A percentile compares a stretch with the other conserved stretches of the same genome.
These are phyloP conservation scores for Cephalotes varians DNA, from an alignment of 2,888 invertebrate genomes.

Conservation along the genomic window DNA sequence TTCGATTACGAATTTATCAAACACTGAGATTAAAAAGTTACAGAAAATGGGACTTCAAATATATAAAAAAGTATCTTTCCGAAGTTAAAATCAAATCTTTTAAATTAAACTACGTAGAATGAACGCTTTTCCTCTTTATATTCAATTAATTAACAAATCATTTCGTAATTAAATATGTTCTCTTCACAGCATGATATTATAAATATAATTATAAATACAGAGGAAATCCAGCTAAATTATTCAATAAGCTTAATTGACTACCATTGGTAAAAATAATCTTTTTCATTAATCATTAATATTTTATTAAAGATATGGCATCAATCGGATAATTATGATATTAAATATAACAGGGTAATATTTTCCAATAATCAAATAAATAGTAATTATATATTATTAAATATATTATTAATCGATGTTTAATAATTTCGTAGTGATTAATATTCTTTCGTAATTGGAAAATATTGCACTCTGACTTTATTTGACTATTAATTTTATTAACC, in stretches of 20 bases:
- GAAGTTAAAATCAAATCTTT: not conserved
- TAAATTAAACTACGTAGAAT: not conserved
- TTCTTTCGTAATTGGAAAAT: not conserved
- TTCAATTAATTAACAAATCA: conserved; percentile 7
- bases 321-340: not conserved
- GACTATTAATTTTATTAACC: not conserved
- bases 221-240: conserved; percentile 4
- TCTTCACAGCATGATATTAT: not conserved
- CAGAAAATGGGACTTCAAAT: not conserved
- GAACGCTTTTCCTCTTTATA: not conserved
- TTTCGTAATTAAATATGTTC: conserved; percentile 1
- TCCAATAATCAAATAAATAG: not conserved
- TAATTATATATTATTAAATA: conserved; percentile 1
- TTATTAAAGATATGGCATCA: not conserved
- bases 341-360: not conserved
- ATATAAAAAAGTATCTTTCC: not conserved
- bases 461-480: not conserved
- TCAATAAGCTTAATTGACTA: conserved; percentile 19
- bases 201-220: conserved; percentile 10
- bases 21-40: not conserved
- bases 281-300: conserved; percentile 13
- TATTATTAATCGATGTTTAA: not conserved
- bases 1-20: not conserved
- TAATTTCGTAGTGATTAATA: not conserved
- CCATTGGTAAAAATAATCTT: conserved; percentile 17